Conservation (phyloP, 2,797 vertebrate genomes). For the Atherinosoma microstoma region DNA sequence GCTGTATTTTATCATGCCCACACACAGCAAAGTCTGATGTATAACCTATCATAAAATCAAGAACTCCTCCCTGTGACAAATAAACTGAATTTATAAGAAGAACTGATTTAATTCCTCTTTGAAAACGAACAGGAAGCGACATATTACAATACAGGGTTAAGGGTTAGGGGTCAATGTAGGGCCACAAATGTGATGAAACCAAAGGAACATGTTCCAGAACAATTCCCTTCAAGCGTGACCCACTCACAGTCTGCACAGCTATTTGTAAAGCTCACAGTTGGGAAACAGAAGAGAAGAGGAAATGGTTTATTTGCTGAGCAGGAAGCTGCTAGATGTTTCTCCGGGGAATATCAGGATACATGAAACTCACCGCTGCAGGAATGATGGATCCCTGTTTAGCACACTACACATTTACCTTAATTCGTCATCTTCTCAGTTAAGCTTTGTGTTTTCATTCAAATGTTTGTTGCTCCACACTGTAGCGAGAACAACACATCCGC, state of each 20-base stretch:
- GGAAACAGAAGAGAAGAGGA: neutral
- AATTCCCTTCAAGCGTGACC: neutral
- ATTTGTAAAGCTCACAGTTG: conserved; percentile 8
- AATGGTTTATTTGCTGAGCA: neutral
- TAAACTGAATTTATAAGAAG: neutral
- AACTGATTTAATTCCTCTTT: neutral
- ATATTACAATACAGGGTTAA: neutral
- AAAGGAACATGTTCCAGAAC: conserved; percentile 12
- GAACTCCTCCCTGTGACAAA: neutral
- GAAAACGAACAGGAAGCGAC: neutral
- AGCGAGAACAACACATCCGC: conserved; percentile 26
- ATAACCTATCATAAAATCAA: neutral
- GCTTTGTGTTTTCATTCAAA: conserved; percentile 14
- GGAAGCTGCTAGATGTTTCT: neutral
- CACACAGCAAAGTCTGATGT: neutral
- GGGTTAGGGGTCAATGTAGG: neutral
- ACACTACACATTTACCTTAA: conserved; percentile 10
- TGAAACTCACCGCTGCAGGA: neutral
- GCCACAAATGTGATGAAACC: conserved; percentile 33
- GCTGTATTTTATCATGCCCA: neutral
- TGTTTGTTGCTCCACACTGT: conserved; percentile 11
- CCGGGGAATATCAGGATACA: conserved; percentile 3
- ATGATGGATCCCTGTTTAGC: neutral
- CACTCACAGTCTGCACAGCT: conserved; percentile 27
- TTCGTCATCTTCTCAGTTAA: conserved; percentile 6